phyloP scores from a whole-genome alignment of 2,888 invertebrate species.

The Hanleya hanleyi region DNA sequence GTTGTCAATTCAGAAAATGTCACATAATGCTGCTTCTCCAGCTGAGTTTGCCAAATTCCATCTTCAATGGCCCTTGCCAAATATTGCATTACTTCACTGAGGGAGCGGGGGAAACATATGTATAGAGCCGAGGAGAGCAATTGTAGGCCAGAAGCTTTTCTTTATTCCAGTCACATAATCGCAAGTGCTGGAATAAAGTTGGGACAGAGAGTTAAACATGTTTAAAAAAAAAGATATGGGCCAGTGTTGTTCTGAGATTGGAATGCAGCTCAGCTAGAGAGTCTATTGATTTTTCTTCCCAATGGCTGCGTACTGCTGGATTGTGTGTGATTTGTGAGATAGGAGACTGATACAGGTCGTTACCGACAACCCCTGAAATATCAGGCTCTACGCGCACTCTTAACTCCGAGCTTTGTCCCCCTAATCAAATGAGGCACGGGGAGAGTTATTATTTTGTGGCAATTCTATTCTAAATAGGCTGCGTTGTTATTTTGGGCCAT shows the following conservation, averaged over 20 bases:
- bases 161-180: background rate
- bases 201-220: background rate
- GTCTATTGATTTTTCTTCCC: background rate
- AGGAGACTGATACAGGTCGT: background rate
- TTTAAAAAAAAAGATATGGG: conserved; percentile 1
- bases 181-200: background rate
- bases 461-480: background rate
- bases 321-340: conserved; percentile 8
- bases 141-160: background rate
- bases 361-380: background rate
- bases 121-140: background rate
- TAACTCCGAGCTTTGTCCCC: background rate
- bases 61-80: too few relatives aligned
- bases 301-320: background rate
- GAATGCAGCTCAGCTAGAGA: background rate
- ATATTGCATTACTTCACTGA: too few relatives aligned
- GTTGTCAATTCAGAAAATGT: too few relatives aligned
- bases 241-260: conserved; percentile 6
- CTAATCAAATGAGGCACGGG: background rate
- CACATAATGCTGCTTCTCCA: too few relatives aligned
- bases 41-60: too few relatives aligned
- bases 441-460: background rate
- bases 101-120: background rate
- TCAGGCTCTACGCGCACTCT: background rate
- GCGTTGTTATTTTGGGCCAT: background rate